phyloP scores from a whole-genome alignment of 2,113 vertebrate species.

The Poeciliopsis occidentalis region DNA sequence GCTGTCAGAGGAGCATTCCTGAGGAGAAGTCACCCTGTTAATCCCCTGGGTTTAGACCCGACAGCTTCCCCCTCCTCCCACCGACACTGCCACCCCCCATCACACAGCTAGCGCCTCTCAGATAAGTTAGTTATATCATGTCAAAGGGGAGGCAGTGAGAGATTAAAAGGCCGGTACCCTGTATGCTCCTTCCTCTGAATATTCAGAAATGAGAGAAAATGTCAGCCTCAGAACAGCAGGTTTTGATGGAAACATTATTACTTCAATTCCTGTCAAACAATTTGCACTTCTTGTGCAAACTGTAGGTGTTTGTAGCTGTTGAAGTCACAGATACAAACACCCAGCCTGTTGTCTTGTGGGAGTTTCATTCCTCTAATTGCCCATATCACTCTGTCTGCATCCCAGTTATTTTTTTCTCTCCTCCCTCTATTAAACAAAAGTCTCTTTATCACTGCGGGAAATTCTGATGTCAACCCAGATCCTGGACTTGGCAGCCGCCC shows the following conservation, averaged over 20 bases:
- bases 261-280: background rate
- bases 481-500: constrained; percentile 60
- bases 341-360: constrained; percentile 44
- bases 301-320: constrained; percentile 32
- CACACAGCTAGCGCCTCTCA: constrained; percentile 36
- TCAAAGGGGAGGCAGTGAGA: constrained; percentile 69
- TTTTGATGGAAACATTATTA: constrained; percentile 6
- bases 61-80: constrained; percentile 38
- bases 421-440: constrained; percentile 65
- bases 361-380: constrained; percentile 62
- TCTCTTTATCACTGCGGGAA: constrained; percentile 71
- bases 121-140: constrained; percentile 50
- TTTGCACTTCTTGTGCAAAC: background rate
- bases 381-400: constrained; percentile 53
- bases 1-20: constrained; percentile 81
- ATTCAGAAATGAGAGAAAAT: constrained; percentile 76
- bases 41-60: constrained; percentile 75
- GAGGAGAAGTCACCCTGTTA: constrained; percentile 81
- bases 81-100: constrained; percentile 38
- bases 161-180: constrained; percentile 66
- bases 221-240: constrained; percentile 51
- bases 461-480: constrained; percentile 74
- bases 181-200: constrained; percentile 57
- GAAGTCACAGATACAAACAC: constrained; percentile 30
- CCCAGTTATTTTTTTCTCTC: constrained; percentile 29